These are phyloP conservation scores for Ganaspis brasiliensis DNA, from an alignment of 2,888 invertebrate genomes.

Conservation along the genomic window DNA sequence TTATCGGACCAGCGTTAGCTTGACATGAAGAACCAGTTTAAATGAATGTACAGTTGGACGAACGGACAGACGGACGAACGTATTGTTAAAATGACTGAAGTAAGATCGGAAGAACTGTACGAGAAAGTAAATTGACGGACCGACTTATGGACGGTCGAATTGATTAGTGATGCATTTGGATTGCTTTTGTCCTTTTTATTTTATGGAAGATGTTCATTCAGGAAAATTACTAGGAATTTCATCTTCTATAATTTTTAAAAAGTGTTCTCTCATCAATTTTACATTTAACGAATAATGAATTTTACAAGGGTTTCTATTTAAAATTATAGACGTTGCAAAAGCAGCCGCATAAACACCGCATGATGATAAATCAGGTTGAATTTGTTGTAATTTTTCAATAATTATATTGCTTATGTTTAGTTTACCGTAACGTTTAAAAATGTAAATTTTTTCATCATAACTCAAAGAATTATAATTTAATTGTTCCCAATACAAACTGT, in stretches of 20 bases:
- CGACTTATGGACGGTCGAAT: no score
- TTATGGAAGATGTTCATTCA: no score
- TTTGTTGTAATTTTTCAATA: neutral
- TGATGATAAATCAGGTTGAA: conserved; percentile 41
- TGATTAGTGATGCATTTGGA: no score
- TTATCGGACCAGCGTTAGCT: no score
- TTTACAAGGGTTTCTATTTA: neutral
- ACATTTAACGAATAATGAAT: neutral
- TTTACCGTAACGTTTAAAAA: neutral
- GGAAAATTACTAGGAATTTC: neutral
- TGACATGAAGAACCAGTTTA: no score
- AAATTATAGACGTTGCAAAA: conserved; percentile 41
- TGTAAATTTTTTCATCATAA: neutral
- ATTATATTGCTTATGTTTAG: neutral
- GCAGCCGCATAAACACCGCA: conserved; percentile 50
- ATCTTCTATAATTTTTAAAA: neutral
- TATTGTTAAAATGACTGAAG: no score
- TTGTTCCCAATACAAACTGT: neutral
- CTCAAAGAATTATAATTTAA: neutral
- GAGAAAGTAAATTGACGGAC: no score
- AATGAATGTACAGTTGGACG: no score
- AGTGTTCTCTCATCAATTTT: neutral
- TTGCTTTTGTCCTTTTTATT: no score
- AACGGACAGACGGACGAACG: no score
- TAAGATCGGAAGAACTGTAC: no score